Evolutionary conservation across 2,888 invertebrate genomes (phyloP).

Genomic region (Acleris sparsana): DNA sequence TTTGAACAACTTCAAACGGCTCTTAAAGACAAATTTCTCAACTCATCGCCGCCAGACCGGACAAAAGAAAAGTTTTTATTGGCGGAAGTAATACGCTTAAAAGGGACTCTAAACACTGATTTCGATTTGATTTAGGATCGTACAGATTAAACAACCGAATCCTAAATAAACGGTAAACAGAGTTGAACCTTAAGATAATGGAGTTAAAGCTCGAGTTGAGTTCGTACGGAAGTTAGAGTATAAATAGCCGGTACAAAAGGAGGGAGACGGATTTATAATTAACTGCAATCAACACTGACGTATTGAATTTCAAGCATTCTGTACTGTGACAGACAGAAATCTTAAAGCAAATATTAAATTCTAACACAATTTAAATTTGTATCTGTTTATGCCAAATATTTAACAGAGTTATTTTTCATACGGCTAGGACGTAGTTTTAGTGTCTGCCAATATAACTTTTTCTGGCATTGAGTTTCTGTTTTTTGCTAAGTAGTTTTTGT

Average conservation of each 20-base stretch:
- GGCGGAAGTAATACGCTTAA: constrained; percentile 76
- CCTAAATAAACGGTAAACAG: constrained; percentile 36
- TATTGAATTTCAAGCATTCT: constrained; percentile 79
- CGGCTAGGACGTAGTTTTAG: too few relatives aligned
- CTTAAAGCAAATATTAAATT: not conserved
- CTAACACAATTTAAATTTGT: not conserved
- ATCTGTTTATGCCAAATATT: too few relatives aligned
- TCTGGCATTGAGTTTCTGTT: too few relatives aligned
- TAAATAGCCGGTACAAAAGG: constrained; percentile 76
- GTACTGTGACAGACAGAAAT: constrained; percentile 57
- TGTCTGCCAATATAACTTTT: too few relatives aligned
- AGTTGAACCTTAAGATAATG: constrained; percentile 42
- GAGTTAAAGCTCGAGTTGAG: constrained; percentile 38
- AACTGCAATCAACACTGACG: constrained; percentile 83
- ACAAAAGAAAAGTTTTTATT: constrained; percentile 69
- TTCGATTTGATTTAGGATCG: constrained; percentile 75
- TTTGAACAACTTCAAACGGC: constrained; percentile 36
- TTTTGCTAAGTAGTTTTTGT: too few relatives aligned
- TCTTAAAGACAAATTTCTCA: constrained; percentile 37
- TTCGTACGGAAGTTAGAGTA: constrained; percentile 41
- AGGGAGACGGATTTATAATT: constrained; percentile 82
- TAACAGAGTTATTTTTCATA: too few relatives aligned
- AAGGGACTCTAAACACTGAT: constrained; percentile 69
- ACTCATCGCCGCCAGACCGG: constrained; percentile 42
- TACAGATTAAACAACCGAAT: constrained; percentile 67